Evolutionary conservation across 2,888 invertebrate genomes (phyloP), one percentile per base, ranked within the genome.

Genomic region (Rhagonycha fulva): DNA sequence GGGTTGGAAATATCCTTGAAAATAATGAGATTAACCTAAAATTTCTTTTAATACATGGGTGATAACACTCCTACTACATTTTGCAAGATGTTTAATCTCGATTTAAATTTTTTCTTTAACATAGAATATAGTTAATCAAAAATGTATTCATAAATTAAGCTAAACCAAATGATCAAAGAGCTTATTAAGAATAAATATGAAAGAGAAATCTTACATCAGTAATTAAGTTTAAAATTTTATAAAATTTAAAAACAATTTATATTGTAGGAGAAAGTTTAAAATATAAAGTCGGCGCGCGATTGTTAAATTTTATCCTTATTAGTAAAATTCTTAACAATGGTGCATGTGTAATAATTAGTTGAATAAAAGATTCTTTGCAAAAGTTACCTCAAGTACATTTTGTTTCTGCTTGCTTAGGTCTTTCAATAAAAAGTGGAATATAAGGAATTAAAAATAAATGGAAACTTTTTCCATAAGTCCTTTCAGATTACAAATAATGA

Each of bases 371-470:
- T 71, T 72, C 70, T 75, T 74, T 70, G 61, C 61, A 74, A 74
- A 77, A 77, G 77, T 77, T 77, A 77, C 74, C 77, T 77, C 74
- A 74, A 75, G 70, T 76, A 75, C 72, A 69, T 75, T 70, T 68
- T 70, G 77, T 70, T 72, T 72, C 74, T 77, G 75, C 76, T 79
- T 76, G 76, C 79, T 76, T 75, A 76, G 71, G 84, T 82, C 85
- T 86, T 87, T 87, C 87, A 87, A 87, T 87, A 87, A 87, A 87
- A 86, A 86, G 86, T 87, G 86, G 87, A 87, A 87, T 87, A 86
- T 86, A 86, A 85, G 87, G 87, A 87, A 87, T 88, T 88, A 87
- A 88, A 88, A 88, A 88, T 88, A 88, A 88, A 88, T 88, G 87
- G 87, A 88, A 88, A 88, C 87, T 88, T 88, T 88, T 87, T 87